Conservation (phyloP, 1,140 invertebrate genomes). For the Schlechtendalia chinensis region DNA sequence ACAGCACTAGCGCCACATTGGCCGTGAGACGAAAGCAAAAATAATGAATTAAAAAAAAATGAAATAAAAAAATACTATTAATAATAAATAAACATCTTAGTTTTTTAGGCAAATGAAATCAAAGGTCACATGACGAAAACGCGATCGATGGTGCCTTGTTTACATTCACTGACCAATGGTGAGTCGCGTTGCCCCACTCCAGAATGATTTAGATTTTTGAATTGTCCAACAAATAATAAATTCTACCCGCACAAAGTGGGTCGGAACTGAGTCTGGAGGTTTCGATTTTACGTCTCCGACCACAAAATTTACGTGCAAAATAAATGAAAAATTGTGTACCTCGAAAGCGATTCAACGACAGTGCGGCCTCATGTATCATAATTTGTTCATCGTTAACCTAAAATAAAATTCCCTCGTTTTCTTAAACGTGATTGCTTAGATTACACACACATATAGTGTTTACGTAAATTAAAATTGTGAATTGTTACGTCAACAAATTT, state of each 20-base stretch:
- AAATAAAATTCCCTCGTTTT: conserved; percentile 9
- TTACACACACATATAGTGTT: too few relatives aligned
- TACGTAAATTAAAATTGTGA: too few relatives aligned
- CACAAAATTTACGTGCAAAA: neutral
- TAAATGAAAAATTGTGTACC: neutral
- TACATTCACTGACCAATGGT: conserved; percentile 28
- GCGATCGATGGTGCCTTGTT: conserved; percentile 44
- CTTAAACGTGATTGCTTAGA: too few relatives aligned
- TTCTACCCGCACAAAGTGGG: conserved; percentile 1
- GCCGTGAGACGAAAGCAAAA: conserved; percentile 48
- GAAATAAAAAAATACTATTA: conserved; percentile 14
- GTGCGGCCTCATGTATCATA: neutral
- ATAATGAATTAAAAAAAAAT: conserved; percentile 23
- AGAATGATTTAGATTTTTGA: conserved; percentile 13
- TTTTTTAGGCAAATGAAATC: conserved; percentile 46
- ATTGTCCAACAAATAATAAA: neutral
- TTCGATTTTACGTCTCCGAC: neutral
- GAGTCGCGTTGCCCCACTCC: neutral
- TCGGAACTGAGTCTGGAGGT: neutral
- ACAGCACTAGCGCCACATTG: conserved; percentile 43
- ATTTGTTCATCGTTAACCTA: neutral
- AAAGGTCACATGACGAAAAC: conserved; percentile 50
- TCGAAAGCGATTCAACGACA: neutral
- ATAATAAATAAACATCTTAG: conserved; percentile 46
- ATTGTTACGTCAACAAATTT: too few relatives aligned